phyloP scores from a whole-genome alignment of 2,113 vertebrate genomes.

The Leucosticte australis region DNA sequence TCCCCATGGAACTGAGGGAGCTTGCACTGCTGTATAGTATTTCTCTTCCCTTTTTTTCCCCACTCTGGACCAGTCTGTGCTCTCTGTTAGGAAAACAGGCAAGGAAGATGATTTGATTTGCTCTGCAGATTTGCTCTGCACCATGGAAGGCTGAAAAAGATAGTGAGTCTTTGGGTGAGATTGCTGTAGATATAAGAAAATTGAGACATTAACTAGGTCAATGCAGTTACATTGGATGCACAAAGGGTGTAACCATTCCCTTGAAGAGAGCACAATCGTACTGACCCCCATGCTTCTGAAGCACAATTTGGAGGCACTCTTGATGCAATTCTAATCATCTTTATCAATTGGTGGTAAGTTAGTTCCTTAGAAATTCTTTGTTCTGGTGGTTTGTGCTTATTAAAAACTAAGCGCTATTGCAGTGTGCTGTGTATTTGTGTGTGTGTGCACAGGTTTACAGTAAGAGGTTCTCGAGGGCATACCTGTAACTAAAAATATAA shows the following conservation, averaged over 20 bases:
- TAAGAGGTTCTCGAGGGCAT: not conserved
- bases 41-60: not conserved
- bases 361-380: not conserved
- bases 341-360: not conserved
- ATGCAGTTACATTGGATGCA: not conserved
- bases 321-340: not conserved
- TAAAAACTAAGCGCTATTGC: accelerated
- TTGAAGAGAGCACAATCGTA: not conserved
- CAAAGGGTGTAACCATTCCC: not conserved
- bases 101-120: not conserved
- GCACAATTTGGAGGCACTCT: not conserved
- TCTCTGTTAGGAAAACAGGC: not conserved
- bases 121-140: not conserved
- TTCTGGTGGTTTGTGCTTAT: not conserved
- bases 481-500: not conserved
- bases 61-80: not conserved
- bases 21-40: not conserved
- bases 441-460: accelerated
- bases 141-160: not conserved
- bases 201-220: not conserved
- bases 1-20: not conserved
- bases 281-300: not conserved
- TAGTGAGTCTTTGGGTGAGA: not conserved
- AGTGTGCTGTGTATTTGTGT: not conserved
- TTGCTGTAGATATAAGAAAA: not conserved